Conservation (phyloP, 2,113 vertebrate genomes). For the Daboia siamensis region DNA sequence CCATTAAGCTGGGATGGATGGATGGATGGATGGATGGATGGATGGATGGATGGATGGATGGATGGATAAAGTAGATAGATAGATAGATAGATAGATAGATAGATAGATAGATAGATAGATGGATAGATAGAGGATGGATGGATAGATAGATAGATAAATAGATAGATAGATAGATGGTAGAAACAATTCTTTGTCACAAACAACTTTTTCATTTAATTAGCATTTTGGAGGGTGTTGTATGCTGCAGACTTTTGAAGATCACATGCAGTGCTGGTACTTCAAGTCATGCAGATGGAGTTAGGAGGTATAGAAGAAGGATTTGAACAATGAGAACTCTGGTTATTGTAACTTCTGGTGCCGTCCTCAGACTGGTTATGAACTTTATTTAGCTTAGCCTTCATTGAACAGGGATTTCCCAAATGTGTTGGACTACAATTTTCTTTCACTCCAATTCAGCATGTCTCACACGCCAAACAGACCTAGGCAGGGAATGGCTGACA, state of each 20-base stretch:
- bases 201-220: not conserved
- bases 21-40: too few relatives aligned
- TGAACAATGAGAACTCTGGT: not conserved
- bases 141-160: too few relatives aligned
- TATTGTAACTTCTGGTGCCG: not conserved
- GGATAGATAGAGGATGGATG: too few relatives aligned
- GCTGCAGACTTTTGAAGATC: not conserved
- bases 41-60: too few relatives aligned
- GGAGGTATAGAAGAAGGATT: not conserved
- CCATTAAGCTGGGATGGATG: too few relatives aligned
- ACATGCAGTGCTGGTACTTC: not conserved
- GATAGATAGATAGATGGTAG: not conserved
- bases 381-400: not conserved
- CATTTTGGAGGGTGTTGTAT: not conserved
- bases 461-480: not conserved
- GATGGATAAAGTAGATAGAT: too few relatives aligned
- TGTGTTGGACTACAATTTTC: not conserved
- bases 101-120: accelerated
- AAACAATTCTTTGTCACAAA: not conserved
- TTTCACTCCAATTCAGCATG: not conserved
- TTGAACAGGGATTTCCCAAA: not conserved
- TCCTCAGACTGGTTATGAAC: not conserved
- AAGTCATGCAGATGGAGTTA: not conserved
- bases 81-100: not conserved
- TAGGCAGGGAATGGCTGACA: not conserved